These are phyloP conservation scores for Diadophis punctatus DNA, from an alignment of 2,113 vertebrate species.

Conservation along the genomic window DNA sequence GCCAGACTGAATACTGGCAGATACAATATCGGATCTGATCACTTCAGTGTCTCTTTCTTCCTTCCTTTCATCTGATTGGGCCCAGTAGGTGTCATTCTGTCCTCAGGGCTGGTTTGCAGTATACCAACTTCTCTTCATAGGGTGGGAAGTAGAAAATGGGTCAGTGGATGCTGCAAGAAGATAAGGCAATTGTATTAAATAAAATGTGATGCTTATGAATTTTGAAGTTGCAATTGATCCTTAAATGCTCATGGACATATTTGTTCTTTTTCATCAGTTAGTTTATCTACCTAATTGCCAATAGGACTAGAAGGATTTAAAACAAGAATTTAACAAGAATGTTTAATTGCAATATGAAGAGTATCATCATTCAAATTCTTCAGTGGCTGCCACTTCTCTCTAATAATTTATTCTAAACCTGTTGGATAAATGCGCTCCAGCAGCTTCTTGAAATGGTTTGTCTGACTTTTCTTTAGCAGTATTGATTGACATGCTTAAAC, in stretches of 20 bases:
- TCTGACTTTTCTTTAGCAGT: background rate
- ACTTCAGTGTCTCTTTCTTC: background rate
- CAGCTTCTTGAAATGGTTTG: background rate
- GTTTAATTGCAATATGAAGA: background rate
- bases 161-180: background rate
- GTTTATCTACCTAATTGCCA: background rate
- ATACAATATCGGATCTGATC: background rate
- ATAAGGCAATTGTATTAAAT: background rate
- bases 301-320: background rate
- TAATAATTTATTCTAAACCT: background rate
- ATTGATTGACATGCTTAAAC: background rate
- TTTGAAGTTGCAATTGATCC: background rate
- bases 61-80: background rate
- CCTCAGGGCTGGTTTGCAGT: background rate
- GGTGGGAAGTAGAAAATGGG: background rate
- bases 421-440: background rate
- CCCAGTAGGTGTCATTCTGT: background rate
- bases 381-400: background rate
- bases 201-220: background rate
- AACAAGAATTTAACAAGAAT: background rate
- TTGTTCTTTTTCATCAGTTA: background rate
- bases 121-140: background rate
- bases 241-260: background rate
- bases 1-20: background rate
- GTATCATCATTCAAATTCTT: background rate